Percentiles rank a stretch among this genome's conserved stretches.
Conservation (phyloP, 2,797 vertebrate species). For the Peromyscus attwateri region DNA sequence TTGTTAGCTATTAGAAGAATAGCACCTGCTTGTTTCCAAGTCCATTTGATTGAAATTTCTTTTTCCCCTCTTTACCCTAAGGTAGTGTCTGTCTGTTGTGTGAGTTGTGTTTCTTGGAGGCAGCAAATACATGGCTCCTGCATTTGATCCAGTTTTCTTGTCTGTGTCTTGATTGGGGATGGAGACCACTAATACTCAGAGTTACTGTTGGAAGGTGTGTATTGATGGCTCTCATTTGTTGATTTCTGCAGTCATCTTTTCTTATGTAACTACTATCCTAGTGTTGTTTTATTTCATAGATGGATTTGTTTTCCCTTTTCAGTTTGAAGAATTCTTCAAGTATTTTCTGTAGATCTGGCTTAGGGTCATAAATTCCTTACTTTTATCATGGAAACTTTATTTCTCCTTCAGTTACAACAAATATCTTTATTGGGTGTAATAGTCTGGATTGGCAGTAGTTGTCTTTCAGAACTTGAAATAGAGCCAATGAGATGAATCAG, state of each 20-base stretch:
- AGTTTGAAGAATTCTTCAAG: not conserved
- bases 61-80: not conserved
- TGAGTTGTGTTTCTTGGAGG: not conserved
- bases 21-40: not conserved
- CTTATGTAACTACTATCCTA: not conserved
- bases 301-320: not conserved
- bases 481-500: not conserved
- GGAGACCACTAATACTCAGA: not conserved
- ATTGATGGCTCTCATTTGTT: not conserved
- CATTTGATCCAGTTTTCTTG: not conserved
- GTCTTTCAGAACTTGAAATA: not conserved
- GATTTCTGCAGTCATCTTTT: not conserved
- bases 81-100: not conserved
- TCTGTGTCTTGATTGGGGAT: not conserved
- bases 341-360: not conserved
- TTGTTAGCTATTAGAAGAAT: not conserved
- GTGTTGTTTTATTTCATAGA: not conserved
- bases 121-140: not conserved
- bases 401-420: not conserved
- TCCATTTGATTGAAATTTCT: not conserved
- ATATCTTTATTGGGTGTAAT: not conserved
- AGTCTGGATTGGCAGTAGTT: not conserved
- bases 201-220: not conserved
- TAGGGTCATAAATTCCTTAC: not conserved
- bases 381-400: not conserved